Conservation (phyloP, 2,888 invertebrate genomes). For the Machimus rusticus region DNA sequence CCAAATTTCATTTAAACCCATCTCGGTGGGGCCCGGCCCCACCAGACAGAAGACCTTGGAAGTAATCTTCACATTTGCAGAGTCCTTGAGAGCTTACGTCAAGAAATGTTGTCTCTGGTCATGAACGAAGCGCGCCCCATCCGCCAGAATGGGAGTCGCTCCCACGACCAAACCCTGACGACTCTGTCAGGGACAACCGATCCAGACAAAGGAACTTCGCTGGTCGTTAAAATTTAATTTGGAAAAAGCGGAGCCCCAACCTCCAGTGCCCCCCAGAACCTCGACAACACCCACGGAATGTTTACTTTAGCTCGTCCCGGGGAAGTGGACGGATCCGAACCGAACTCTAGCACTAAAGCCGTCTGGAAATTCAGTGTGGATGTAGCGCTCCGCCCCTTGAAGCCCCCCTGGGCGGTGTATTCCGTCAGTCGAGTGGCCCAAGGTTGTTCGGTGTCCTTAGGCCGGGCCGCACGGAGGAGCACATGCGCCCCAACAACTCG, state of each 20-base stretch:
- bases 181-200: neutral
- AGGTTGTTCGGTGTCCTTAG: neutral
- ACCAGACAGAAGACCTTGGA: neutral
- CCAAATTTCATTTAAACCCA: neutral
- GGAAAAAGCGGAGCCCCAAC: neutral
- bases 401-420: neutral
- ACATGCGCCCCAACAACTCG: neutral
- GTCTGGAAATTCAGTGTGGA: neutral
- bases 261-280: neutral
- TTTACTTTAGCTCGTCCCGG: neutral
- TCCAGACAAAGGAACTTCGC: conserved; percentile 21
- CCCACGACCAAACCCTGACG: neutral
- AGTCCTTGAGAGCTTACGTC: conserved; percentile 17
- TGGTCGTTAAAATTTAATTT: conserved; percentile 15
- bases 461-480: neutral
- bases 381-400: neutral
- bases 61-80: neutral
- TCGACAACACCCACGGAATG: neutral
- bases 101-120: conserved; percentile 26
- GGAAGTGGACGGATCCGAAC: neutral
- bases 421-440: neutral
- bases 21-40: neutral
- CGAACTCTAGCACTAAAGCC: neutral
- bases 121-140: neutral
- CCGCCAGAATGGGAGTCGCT: neutral